Evolutionary conservation across 53 echinoderm and acorn worm species (phyloP).

Genomic region (Actinopyga echinites): DNA sequence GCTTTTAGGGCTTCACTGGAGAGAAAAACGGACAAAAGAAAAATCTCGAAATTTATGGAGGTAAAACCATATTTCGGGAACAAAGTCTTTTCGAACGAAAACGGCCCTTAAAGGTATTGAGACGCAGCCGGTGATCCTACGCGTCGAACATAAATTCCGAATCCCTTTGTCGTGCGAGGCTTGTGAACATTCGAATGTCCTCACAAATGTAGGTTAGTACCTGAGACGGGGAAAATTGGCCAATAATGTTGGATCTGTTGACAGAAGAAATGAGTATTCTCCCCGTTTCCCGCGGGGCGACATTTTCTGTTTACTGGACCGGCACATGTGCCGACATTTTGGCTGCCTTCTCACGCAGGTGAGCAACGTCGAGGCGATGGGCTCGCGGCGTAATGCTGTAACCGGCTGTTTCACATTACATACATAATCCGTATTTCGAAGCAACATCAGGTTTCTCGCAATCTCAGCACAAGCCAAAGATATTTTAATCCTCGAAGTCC

Average conservation of each 20-base stretch:
- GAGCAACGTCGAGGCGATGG: constrained; percentile 30
- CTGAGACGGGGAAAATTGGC: constrained; percentile 47
- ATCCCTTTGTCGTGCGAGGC: constrained; percentile 40
- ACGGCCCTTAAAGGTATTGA: constrained; percentile 39
- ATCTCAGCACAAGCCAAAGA: constrained; percentile 42
- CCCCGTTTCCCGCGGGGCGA: constrained; percentile 30
- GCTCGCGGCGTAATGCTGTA: constrained; percentile 35
- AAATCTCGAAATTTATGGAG: constrained; percentile 35
- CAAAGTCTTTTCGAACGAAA: constrained; percentile 31
- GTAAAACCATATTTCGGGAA: constrained; percentile 25
- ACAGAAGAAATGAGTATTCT: constrained; percentile 43
- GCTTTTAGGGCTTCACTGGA: constrained; percentile 30
- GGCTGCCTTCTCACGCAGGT: constrained; percentile 44
- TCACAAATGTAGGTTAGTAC: constrained; percentile 32
- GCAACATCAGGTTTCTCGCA: constrained; percentile 50
- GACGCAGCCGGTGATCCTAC: constrained; percentile 23
- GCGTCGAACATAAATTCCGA: constrained; percentile 41
- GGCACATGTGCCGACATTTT: constrained; percentile 48
- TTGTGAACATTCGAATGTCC: constrained; percentile 16
- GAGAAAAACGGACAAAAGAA: constrained; percentile 23
- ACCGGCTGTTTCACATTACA: constrained; percentile 49
- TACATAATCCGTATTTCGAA: constrained; percentile 45
- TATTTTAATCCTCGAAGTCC: constrained; percentile 45
- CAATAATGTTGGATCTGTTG: constrained; percentile 48
- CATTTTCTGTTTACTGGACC: constrained; percentile 45